Percentiles rank a stretch among this genome's conserved stretches.
phyloP scores from a whole-genome alignment of 92 coral and sea anemone genomes.

The Heteractis magnifica region DNA sequence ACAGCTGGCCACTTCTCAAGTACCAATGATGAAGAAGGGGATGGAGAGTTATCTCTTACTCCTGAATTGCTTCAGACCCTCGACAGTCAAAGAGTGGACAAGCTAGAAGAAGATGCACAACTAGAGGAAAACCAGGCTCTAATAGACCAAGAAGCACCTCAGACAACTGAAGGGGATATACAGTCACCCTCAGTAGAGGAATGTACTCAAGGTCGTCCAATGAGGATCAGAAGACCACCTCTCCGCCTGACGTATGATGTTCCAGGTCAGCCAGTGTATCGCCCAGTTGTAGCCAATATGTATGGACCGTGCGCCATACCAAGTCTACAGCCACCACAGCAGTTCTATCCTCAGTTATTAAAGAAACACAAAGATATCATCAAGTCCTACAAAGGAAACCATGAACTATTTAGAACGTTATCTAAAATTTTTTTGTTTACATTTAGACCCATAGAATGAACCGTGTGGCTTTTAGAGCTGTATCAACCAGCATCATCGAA shows the following conservation, averaged over 20 bases:
- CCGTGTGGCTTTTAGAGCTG: neutral
- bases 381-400: neutral
- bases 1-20: neutral
- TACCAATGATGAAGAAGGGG: neutral
- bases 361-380: neutral
- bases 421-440: neutral
- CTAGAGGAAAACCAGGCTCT: neutral
- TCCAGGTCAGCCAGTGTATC: conserved; percentile 25
- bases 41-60: neutral
- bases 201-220: conserved; percentile 1
- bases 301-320: too few species aligned
- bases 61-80: neutral
- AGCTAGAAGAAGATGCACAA: neutral
- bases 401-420: neutral
- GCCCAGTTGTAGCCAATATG: neutral
- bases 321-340: neutral
- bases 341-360: neutral
- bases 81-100: neutral
- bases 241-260: conserved; percentile 22
- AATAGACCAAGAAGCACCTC: neutral
- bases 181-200: neutral
- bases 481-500: neutral
- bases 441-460: neutral
- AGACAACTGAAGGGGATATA: neutral
- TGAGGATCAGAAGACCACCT: conserved; percentile 18